Conservation (phyloP, 2,888 invertebrate genomes). For the Phanerotoma sp. region DNA sequence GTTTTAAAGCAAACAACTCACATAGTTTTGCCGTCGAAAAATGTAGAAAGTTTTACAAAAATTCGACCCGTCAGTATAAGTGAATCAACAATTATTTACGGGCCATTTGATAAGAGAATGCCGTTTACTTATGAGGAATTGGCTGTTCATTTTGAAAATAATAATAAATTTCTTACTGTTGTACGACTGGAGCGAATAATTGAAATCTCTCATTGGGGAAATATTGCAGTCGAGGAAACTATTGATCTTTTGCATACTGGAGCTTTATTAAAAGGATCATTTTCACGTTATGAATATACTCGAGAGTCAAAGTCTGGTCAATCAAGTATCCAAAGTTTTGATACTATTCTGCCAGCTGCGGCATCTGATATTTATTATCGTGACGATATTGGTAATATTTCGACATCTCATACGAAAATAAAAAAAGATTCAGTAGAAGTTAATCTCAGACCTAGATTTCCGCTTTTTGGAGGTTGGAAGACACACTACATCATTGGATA, state of each 20-base stretch:
- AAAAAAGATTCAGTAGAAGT: conserved; percentile 92
- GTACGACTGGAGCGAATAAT: conserved; percentile 81
- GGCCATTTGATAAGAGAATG: conserved; percentile 79
- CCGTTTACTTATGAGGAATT: conserved; percentile 67
- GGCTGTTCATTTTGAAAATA: conserved; percentile 91
- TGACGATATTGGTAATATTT: conserved; percentile 99
- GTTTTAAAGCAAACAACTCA: conserved; percentile 80
- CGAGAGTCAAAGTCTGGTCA: conserved; percentile 85
- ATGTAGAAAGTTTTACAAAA: conserved; percentile 80
- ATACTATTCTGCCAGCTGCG: conserved; percentile 80
- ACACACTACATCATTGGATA: conserved; percentile 96
- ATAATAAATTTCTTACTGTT: conserved; percentile 94
- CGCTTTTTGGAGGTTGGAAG: conserved; percentile 98
- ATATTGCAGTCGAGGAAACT: conserved; percentile 95
- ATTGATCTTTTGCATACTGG: conserved; percentile 92
- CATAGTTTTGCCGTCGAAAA: conserved; percentile 74
- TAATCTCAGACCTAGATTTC: conserved; percentile 95
- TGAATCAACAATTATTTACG: conserved; percentile 83
- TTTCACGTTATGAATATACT: conserved; percentile 97
- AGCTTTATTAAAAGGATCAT: conserved; percentile 82
- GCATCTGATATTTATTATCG: conserved; percentile 96
- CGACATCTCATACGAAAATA: conserved; percentile 89
- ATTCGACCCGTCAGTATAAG: conserved; percentile 76
- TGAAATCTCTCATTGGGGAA: conserved; percentile 99
- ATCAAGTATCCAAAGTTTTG: conserved; percentile 89